Conservation (phyloP, 1,140 invertebrate genomes). For the Halesus radiatus region DNA sequence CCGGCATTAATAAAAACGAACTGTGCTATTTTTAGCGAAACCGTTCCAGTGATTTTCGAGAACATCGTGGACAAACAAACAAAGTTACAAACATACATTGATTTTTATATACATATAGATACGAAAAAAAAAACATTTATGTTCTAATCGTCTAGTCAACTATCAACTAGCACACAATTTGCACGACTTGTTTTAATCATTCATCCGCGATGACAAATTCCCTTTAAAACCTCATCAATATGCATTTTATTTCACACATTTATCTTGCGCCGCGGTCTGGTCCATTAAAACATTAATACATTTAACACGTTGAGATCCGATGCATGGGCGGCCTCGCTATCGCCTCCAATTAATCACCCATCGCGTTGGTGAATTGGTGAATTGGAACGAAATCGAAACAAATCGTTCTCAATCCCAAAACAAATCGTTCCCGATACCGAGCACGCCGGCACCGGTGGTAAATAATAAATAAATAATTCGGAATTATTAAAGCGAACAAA, state of each 20-base stretch:
- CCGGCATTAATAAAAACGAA: too few species aligned
- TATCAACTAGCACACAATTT: too few species aligned
- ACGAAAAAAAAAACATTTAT: too few species aligned
- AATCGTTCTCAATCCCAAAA: slow-evolving; percentile 40
- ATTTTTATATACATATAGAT: too few species aligned
- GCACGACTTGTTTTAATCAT: background rate
- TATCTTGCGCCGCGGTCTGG: background rate
- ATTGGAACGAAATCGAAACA: slow-evolving; percentile 36
- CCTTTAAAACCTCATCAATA: background rate
- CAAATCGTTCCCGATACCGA: background rate
- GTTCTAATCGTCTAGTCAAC: too few species aligned
- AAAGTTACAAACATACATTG: too few species aligned
- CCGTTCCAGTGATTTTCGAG: too few species aligned
- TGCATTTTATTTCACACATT: slow-evolving; percentile 5
- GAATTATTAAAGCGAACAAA: slow-evolving; percentile 28
- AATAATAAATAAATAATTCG: slow-evolving; percentile 40
- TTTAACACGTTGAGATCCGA: slow-evolving; percentile 9
- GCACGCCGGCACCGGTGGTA: slow-evolving; percentile 1
- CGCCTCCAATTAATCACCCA: slow-evolving; percentile 54
- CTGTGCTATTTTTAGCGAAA: too few species aligned
- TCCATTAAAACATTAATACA: background rate
- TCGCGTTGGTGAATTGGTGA: slow-evolving; percentile 36
- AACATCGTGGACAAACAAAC: too few species aligned
- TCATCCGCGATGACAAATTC: background rate
- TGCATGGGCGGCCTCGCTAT: slow-evolving; percentile 32